Conservation (phyloP, 1,140 invertebrate genomes). For the Penaeus vannamei region DNA sequence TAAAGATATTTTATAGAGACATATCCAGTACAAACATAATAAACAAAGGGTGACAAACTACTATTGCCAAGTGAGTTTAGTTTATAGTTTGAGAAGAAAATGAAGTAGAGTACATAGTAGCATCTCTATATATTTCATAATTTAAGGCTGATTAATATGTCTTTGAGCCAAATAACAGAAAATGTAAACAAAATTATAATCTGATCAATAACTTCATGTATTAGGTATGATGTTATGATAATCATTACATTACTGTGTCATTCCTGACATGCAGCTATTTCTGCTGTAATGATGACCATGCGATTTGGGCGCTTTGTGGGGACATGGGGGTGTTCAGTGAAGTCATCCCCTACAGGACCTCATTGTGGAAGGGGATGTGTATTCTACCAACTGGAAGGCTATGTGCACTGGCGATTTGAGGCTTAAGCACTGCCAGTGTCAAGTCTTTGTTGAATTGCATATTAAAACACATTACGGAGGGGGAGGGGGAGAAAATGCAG, state of each 20-base stretch:
- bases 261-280: constrained; percentile 55
- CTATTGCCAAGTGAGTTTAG: constrained; percentile 43
- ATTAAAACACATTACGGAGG: no score
- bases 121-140: constrained; percentile 7
- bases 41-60: constrained; percentile 40
- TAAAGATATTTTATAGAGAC: background rate
- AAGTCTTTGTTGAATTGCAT: no score
- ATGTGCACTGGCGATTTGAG: no score
- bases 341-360: no score
- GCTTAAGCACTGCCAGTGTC: no score
- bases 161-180: background rate
- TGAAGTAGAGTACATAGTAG: constrained; percentile 21
- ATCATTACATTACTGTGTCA: constrained; percentile 47
- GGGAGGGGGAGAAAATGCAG: no score
- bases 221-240: constrained; percentile 32
- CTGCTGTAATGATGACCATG: constrained; percentile 56
- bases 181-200: constrained; percentile 24
- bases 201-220: constrained; percentile 8
- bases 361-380: no score
- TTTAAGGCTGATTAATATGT: constrained; percentile 31
- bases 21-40: constrained; percentile 35
- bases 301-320: constrained; percentile 31
- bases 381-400: no score
- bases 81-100: constrained; percentile 1
- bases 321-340: constrained; percentile 19